A percentile compares a stretch with the other conserved stretches of the same genome.
Evolutionary conservation across 2,888 invertebrate species (phyloP).

Genomic region (Microchrysa polita): DNA sequence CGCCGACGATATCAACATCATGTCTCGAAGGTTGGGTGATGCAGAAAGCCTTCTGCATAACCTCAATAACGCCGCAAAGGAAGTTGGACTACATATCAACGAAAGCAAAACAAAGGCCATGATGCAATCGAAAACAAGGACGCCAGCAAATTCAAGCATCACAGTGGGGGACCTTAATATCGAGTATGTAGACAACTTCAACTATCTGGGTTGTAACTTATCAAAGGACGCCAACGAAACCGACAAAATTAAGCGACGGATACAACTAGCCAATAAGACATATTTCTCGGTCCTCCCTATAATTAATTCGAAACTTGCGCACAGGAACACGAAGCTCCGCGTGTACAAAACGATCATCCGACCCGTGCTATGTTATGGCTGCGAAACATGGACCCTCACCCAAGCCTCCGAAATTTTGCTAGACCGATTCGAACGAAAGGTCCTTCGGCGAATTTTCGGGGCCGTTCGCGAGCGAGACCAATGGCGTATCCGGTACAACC

Average conservation of each 20-base stretch:
- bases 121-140: not conserved
- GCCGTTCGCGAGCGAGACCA: not conserved
- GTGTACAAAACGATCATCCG: not conserved
- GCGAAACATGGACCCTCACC: not conserved
- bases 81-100: too few species aligned
- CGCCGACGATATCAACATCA: too few species aligned
- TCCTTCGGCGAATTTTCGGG: not conserved
- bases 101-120: too few species aligned
- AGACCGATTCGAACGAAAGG: conserved; percentile 9
- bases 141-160: not conserved
- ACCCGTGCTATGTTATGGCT: not conserved
- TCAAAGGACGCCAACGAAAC: conserved; percentile 52
- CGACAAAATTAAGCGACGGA: conserved; percentile 37
- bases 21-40: too few species aligned
- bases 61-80: too few species aligned
- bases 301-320: not conserved
- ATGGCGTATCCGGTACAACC: not conserved
- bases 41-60: too few species aligned
- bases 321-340: conserved; percentile 6
- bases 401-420: not conserved
- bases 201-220: conserved; percentile 46
- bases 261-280: not conserved
- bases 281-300: not conserved
- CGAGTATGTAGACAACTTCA: conserved; percentile 33
- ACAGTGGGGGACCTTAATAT: not conserved